Evolutionary conservation across 2,888 invertebrate genomes (phyloP).

Genomic region (Tachina lurida): DNA sequence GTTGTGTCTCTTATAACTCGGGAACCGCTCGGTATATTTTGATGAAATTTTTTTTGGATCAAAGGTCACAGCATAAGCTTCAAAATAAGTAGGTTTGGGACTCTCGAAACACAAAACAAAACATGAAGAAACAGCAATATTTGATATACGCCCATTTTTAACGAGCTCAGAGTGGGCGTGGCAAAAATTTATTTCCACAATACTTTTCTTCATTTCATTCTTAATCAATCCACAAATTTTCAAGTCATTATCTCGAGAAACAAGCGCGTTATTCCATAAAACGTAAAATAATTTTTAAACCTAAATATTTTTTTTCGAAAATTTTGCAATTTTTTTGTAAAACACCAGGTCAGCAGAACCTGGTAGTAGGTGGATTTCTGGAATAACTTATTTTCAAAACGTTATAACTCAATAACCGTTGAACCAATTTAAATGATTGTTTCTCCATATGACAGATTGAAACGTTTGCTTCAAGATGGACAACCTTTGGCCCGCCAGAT

Average conservation of each 20-base stretch:
- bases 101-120: no score
- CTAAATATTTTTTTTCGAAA: background rate
- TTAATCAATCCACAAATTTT: background rate
- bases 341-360: conserved; percentile 9
- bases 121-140: no score
- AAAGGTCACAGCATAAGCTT: no score
- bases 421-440: background rate
- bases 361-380: background rate
- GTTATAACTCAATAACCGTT: background rate
- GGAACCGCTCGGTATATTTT: no score
- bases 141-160: no score
- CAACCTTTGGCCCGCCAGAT: background rate
- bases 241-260: background rate
- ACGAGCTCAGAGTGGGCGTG: background rate
- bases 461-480: background rate
- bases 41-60: no score
- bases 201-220: background rate
- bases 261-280: background rate
- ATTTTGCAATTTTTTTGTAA: background rate
- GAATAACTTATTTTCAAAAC: background rate
- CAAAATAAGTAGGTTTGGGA: no score
- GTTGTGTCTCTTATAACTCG: no score
- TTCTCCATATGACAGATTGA: background rate
- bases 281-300: background rate
- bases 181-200: background rate